Evolutionary conservation across 2,797 vertebrate species (phyloP).

Genomic region (Pipistrellus pygmaeus): DNA sequence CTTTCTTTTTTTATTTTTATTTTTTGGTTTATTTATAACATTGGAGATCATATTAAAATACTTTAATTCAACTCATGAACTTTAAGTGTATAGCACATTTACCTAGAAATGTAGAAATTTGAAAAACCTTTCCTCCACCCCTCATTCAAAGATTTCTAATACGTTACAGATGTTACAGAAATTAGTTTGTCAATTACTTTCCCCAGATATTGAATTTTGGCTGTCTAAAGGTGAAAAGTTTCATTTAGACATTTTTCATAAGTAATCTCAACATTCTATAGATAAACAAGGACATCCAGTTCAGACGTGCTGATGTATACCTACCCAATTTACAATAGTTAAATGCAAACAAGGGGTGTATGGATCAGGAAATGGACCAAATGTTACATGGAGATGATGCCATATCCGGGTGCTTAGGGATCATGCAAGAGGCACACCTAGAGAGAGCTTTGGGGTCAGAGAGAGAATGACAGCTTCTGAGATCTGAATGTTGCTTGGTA

Average conservation of each 20-base stretch:
- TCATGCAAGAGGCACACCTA: neutral
- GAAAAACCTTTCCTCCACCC: slow-evolving; percentile 24
- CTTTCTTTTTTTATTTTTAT: neutral
- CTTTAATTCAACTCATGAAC: neutral
- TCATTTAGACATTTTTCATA: neutral
- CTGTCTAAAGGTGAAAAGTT: neutral
- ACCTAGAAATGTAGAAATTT: slow-evolving; percentile 50
- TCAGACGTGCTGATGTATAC: neutral
- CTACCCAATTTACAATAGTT: neutral
- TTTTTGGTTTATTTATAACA: neutral
- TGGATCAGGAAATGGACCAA: neutral
- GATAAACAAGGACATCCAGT: neutral
- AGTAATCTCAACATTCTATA: neutral
- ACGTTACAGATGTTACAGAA: slow-evolving; percentile 26
- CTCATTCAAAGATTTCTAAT: slow-evolving; percentile 60
- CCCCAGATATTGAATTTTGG: neutral
- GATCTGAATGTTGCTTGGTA: neutral
- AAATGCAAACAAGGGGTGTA: neutral
- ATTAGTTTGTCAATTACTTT: neutral
- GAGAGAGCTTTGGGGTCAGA: neutral
- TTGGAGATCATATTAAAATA: neutral
- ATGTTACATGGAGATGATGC: neutral
- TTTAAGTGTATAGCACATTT: neutral
- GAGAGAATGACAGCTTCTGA: neutral
- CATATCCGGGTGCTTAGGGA: neutral